Evolutionary conservation across 2,888 invertebrate species (phyloP).

Genomic region (Catotricha subobsoleta): DNA sequence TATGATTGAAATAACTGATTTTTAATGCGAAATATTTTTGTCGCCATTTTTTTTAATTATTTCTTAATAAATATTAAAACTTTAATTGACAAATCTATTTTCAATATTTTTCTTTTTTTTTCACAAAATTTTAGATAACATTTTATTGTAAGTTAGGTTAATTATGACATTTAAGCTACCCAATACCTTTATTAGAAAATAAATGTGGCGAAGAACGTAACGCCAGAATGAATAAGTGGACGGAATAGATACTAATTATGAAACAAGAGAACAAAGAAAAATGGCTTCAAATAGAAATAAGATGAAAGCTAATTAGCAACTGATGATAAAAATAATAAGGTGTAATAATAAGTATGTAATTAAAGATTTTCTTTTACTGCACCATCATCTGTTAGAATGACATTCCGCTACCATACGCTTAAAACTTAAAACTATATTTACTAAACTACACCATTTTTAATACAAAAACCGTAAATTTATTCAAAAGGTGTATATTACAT

Average conservation of each 20-base stretch:
- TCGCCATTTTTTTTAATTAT: background rate
- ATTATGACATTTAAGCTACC: too few relatives aligned
- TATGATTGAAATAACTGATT: background rate
- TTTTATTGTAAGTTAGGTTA: background rate
- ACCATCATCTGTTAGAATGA: too few relatives aligned
- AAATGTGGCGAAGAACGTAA: background rate
- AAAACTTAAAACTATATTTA: too few relatives aligned
- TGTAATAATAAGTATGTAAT: background rate
- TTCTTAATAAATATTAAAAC: too few relatives aligned
- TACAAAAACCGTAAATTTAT: too few relatives aligned
- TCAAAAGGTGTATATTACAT: background rate
- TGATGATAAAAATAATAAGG: too few relatives aligned
- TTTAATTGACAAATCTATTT: too few relatives aligned
- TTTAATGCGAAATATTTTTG: background rate
- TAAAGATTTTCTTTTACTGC: background rate
- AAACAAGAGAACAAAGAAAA: background rate
- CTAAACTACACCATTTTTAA: too few relatives aligned
- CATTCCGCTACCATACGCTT: too few relatives aligned
- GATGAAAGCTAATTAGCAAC: background rate
- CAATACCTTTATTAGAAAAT: background rate
- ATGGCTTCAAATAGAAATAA: background rate
- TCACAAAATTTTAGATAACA: background rate
- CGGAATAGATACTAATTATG: background rate
- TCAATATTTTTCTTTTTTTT: background rate
- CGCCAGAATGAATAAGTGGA: background rate